Evolutionary conservation across 2,797 vertebrate species (phyloP).

Genomic region (Hydrocynus forskahlii): DNA sequence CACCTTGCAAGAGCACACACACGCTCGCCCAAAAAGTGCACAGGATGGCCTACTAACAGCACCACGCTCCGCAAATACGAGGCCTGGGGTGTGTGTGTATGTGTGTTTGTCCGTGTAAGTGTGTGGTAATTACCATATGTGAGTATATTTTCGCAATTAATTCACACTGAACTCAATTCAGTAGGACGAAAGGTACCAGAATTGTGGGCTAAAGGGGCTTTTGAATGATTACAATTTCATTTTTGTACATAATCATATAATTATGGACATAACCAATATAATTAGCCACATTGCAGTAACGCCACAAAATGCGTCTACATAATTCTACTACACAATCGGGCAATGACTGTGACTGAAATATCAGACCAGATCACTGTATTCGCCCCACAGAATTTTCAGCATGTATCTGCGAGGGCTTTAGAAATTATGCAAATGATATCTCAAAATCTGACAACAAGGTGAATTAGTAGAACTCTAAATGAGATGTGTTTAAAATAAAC

Average conservation of each 20-base stretch:
- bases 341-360: neutral
- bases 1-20: conserved; percentile 78
- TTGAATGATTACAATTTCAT: neutral
- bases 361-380: neutral
- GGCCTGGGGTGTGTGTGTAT: conserved; percentile 33
- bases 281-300: neutral
- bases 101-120: neutral
- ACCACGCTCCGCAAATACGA: conserved; percentile 44
- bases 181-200: too few species aligned
- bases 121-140: conserved; percentile 22
- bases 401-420: conserved; percentile 3
- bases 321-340: neutral
- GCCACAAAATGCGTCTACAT: neutral
- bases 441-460: conserved; percentile 37
- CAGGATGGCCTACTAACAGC: conserved; percentile 64
- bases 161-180: neutral
- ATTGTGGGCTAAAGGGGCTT: neutral
- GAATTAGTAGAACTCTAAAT: conserved; percentile 31
- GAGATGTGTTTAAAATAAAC: conserved; percentile 48
- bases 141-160: conserved; percentile 24
- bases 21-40: conserved; percentile 60
- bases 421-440: conserved; percentile 26
- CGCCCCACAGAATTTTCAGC: neutral
- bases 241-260: conserved; percentile 24
- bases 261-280: conserved; percentile 14